Evolutionary conservation across 1,140 invertebrate species (phyloP), one percentile per base, ranked within the genome.

Genomic region (Diachasma alloeum): DNA sequence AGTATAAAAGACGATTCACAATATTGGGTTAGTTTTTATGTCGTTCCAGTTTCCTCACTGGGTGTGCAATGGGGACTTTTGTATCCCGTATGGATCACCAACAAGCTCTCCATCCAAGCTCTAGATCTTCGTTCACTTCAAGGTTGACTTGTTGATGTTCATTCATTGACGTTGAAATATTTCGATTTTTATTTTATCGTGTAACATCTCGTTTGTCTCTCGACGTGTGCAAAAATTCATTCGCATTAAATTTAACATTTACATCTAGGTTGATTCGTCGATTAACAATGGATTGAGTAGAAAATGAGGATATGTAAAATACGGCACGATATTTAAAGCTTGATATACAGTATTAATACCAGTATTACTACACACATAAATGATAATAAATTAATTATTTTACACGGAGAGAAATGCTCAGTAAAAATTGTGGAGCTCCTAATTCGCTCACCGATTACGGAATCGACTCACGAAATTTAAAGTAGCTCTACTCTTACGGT

Each of bases 1-100:
- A 56, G 37, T 31, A 37, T 75, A 72, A 74, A 78, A 70, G 59
- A 59, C 72, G 77, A 74, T 76, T 77, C 53, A 76, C 76, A 82
- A 83, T 82, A 84, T 84, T 83, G 81, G 81, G 83, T 82, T 83
- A 83, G 83, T 84, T 84, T 83, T 84, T 83, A 75, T 9, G 39
- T 56, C 31, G 77, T 84, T 83, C 83, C 80, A 84, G 83, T 84
- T 84, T 83, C 81, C 82, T 76, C 80, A 59, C 53, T 59, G 19
- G 82, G 31, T 31, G 83, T 83, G 81, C 81, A 83, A 83, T 74
- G 83, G 82, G 83, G 83, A 79, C 83, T 83, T 75, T 72, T 68
- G 74, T 81, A 81, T 79, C 82, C 81, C 59, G 59, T 26, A 63
- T 15, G 13, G 15, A 63, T 63, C 24, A 56, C 31, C n/a, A 56